These are phyloP conservation scores for Coremacera marginata DNA, from an alignment of 2,888 invertebrate genomes.

Conservation along the genomic window DNA sequence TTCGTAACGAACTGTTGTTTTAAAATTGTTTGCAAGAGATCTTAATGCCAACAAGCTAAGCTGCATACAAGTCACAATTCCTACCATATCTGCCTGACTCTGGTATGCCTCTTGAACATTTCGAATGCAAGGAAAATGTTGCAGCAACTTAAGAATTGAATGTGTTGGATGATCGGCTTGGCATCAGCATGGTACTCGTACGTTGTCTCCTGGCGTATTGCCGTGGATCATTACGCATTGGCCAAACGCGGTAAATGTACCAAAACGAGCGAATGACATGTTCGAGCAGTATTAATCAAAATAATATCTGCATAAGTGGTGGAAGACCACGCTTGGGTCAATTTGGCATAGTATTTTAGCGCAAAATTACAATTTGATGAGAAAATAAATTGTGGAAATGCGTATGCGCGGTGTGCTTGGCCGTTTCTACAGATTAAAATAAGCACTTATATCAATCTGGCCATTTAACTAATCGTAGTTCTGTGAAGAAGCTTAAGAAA, in stretches of 20 bases:
- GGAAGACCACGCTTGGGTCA: slow-evolving; percentile 55
- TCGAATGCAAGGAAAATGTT: neutral
- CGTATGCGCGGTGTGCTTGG: neutral
- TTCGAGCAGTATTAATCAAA: slow-evolving; percentile 67
- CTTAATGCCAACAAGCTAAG: neutral
- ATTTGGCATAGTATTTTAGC: slow-evolving; percentile 46
- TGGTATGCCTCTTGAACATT: neutral
- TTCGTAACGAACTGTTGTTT: slow-evolving; percentile 1
- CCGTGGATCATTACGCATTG: slow-evolving; percentile 54
- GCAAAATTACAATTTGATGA: slow-evolving; percentile 68
- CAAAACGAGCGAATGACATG: slow-evolving; percentile 69
- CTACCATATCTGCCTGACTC: neutral
- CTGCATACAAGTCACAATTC: neutral
- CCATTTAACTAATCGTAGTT: neutral
- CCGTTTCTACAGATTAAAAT: too few species aligned
- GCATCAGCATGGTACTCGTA: neutral
- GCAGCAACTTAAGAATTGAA: slow-evolving; percentile 1
- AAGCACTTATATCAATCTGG: slow-evolving; percentile 11
- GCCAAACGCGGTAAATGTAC: slow-evolving; percentile 63
- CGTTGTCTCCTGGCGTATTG: slow-evolving; percentile 11
- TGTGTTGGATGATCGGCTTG: neutral
- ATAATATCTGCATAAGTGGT: slow-evolving; percentile 68
- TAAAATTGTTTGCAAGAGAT: neutral
- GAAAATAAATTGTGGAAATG: slow-evolving; percentile 66
- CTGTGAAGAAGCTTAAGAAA: neutral